Conservation (phyloP, 1,140 invertebrate species). For the Spodoptera litura region DNA sequence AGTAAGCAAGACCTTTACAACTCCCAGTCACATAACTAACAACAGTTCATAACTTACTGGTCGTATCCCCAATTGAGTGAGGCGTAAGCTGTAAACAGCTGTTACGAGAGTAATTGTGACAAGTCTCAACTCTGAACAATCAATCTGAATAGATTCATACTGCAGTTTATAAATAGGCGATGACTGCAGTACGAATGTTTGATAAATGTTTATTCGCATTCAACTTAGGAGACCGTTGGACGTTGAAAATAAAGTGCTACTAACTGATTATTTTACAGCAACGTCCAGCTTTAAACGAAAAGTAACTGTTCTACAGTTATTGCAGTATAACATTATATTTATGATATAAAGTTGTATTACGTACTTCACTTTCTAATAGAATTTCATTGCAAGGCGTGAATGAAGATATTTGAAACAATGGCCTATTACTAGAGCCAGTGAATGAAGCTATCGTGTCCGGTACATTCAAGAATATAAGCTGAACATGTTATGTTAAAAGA, state of each 20-base stretch:
- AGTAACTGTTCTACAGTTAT: neutral
- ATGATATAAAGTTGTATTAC: neutral
- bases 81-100: slow-evolving; percentile 69
- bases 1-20: slow-evolving; percentile 27
- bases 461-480: slow-evolving; percentile 21
- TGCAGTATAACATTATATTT: neutral
- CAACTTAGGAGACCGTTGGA: no score
- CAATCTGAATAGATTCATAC: slow-evolving; percentile 51
- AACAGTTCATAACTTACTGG: slow-evolving; percentile 59
- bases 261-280: neutral
- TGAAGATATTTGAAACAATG: slow-evolving; percentile 23
- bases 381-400: slow-evolving; percentile 1
- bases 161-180: slow-evolving; percentile 39
- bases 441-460: slow-evolving; percentile 15
- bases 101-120: slow-evolving; percentile 71
- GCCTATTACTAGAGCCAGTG: slow-evolving; percentile 7
- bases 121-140: slow-evolving; percentile 61
- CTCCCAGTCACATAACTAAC: slow-evolving; percentile 20
- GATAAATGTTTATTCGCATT: neutral
- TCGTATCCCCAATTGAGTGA: slow-evolving; percentile 71
- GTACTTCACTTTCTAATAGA: slow-evolving; percentile 7
- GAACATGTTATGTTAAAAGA: neutral
- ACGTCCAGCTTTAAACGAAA: no score
- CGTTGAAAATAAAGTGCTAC: neutral
- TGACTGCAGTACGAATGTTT: slow-evolving; percentile 18